Evolutionary conservation across 2,113 vertebrate genomes (phyloP), one percentile per base, ranked within the genome.

Genomic region (Emydura subglobosa): DNA sequence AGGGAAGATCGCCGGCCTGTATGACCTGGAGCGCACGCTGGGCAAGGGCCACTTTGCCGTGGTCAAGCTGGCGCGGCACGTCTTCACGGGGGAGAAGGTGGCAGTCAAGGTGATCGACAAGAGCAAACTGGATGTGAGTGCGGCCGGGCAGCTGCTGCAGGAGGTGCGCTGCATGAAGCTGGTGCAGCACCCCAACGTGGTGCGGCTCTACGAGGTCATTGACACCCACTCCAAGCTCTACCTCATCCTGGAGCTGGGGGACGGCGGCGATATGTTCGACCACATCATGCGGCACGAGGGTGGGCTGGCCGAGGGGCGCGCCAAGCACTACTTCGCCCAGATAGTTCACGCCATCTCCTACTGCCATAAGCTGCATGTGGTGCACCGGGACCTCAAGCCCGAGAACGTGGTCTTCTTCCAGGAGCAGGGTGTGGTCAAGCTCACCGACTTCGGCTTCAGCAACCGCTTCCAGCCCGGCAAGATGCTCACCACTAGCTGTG

Each of bases 361-460:
- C 97, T 99, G 99, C 98, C 99, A 99, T 97, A 98, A 97, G 96
- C 98, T 99, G 29, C 99, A 99, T 0, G 99, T 99, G 94, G 99
- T 99, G 82, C 99, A 99, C 96, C 98, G 99, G 0, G 99, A 99
- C 98, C 98, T 99, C 95, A 99, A 99, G 97, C 99, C 99, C 0
- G 99, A 99, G 98, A 99, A 99, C 2, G 99, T 99, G 93, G 99
- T 99, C 65, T 99, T 99, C 98, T 99, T 99, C 96, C 98, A 98
- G 21, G 98, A 99, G 95, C 99, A 99, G 82, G 99, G 99, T 3
- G 97, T 99, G 2, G 99, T 99, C 90, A 99, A 99, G 96, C 98
- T 99, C 50, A 99, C 99, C 0, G 99, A 99, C 97, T 99, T 99
- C 0, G 99, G 99, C 47, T 99, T 99, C 97, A 99, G 99, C 97